Percentiles rank a stretch among this genome's conserved stretches.
phyloP scores from a whole-genome alignment of 53 echinoderm and acorn worm species.

The Paracentrotus lividus region DNA sequence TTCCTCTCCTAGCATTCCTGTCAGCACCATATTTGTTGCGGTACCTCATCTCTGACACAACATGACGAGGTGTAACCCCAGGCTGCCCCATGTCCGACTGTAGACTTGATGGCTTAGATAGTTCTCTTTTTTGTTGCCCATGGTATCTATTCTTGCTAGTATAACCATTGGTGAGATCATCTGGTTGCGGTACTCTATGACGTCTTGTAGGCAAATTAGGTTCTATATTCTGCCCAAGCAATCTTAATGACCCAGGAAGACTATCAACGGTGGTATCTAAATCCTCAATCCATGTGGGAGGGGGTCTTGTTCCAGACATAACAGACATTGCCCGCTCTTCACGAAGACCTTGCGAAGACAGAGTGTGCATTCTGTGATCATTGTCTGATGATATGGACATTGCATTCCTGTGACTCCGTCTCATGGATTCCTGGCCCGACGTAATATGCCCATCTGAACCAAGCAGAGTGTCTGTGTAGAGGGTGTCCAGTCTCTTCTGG shows the following conservation, averaged over 20 bases:
- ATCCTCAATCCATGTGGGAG: conserved; percentile 72
- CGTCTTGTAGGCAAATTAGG: neutral
- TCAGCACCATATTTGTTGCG: neutral
- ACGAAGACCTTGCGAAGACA: neutral
- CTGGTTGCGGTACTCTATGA: neutral
- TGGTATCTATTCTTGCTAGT: neutral
- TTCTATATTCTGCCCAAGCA: conserved; percentile 25
- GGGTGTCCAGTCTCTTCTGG: conserved; percentile 29
- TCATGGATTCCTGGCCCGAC: neutral
- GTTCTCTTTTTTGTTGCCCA: neutral
- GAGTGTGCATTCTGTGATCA: neutral
- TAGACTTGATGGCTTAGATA: conserved; percentile 3
- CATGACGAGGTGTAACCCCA: neutral
- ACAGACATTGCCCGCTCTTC: conserved; percentile 42
- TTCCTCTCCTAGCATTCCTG: neutral
- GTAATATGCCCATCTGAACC: conserved; percentile 18
- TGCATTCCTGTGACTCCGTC: neutral
- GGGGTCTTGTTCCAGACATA: conserved; percentile 50
- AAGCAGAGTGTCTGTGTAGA: conserved; percentile 43
- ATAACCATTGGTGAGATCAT: neutral
- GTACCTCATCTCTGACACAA: neutral
- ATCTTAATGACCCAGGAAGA: conserved; percentile 11
- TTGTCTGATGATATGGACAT: neutral
- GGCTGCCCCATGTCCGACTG: conserved; percentile 26
- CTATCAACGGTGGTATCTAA: conserved; percentile 50